Evolutionary conservation across 2,888 invertebrate species (phyloP), one percentile per base, ranked within the genome.

Genomic region (Archips crataeganus): DNA sequence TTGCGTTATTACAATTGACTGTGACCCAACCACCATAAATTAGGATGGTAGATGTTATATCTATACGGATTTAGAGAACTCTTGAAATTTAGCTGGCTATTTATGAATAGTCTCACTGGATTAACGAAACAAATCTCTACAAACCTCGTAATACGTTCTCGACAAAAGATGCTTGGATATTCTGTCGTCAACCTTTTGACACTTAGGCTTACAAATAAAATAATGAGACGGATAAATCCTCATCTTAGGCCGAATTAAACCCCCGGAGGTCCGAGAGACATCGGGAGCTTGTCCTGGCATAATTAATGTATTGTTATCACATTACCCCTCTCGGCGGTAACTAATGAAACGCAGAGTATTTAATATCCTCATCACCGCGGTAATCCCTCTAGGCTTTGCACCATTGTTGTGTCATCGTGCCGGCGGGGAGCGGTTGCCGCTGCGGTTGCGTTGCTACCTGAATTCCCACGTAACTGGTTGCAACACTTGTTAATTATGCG

Each of bases 291-390:
- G 80, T 81, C 80, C 79, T 80, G 75, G 71, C 79, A 79, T 85
- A 86, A 75, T 75, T 75, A 75, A 87, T 86, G 82, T 86, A 87
- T 88, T 87, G 86, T 87, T 87, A 86, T 88, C 83, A 84, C 85
- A 85, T 84, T 84, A 86, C 81, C 80, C 76, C 75, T 80, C 77
- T 80, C 64, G 65, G 75, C 67, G 77, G 75, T 84, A 81, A 82
- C 84, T 87, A 86, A 87, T 88, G 86, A 87, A 88, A 85, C 83
- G 83, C 81, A 79, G 81, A 79, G 82, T 84, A 66, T 64, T 74
- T 66, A 81, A 84, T 82, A 84, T 82, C 82, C 82, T 80, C 80
- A 78, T 79, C 77, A 64, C 36, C 36, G 79, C 73, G 80, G 83
- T 86, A 83, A 87, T 85, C 81, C 83, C 78, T 76, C 71, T 70